Conservation (phyloP, 2,888 invertebrate species). For the Acanthacorydalis orientalis region DNA sequence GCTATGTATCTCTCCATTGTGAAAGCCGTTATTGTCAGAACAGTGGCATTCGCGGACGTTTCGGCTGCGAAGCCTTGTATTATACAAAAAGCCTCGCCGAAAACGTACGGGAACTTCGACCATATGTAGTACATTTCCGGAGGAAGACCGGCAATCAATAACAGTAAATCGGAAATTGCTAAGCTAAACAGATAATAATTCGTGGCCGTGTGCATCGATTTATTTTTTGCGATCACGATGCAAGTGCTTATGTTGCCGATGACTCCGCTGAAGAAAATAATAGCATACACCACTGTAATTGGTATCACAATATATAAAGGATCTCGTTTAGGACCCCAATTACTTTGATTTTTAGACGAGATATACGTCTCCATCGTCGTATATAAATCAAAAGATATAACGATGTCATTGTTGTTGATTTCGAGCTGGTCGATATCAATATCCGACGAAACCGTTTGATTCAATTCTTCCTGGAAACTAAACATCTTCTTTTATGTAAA, state of each 20-base stretch:
- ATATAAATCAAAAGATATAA: not conserved
- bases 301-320: conserved; percentile 44
- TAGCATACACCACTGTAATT: conserved; percentile 45
- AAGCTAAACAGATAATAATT: conserved; percentile 70
- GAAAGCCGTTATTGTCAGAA: conserved; percentile 74
- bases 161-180: conserved; percentile 58
- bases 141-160: conserved; percentile 61
- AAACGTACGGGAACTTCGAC: conserved; percentile 54
- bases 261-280: conserved; percentile 56
- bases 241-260: conserved; percentile 69
- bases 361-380: not conserved
- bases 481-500: too few species aligned
- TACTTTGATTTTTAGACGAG: conserved; percentile 8
- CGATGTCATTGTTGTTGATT: not conserved
- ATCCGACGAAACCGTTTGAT: too few species aligned
- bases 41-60: conserved; percentile 73
- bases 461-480: too few species aligned
- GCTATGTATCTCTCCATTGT: conserved; percentile 79
- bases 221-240: conserved; percentile 56
- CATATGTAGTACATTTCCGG: conserved; percentile 61
- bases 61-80: conserved; percentile 61
- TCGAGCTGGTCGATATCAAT: too few species aligned
- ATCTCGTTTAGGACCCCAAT: conserved; percentile 27
- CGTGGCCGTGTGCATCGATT: conserved; percentile 70
- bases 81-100: conserved; percentile 64